Conservation (phyloP, 1,140 invertebrate species). For the Drosophila lini region DNA sequence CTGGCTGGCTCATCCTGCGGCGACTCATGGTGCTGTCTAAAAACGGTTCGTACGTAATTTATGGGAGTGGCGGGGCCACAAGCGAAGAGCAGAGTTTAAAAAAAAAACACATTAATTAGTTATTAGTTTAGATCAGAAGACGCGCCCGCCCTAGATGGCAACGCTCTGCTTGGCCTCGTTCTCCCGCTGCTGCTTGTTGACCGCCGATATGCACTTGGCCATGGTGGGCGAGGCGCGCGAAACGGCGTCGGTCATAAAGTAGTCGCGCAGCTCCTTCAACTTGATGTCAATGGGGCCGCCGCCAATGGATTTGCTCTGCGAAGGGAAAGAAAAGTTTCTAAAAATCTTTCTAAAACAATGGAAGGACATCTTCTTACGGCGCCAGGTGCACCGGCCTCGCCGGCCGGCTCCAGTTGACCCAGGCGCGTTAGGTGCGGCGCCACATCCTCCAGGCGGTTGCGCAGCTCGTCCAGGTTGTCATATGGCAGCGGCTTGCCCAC, state of each 20-base stretch:
- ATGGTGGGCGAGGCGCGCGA: conserved; percentile 98
- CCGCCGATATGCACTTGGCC: conserved; percentile 98
- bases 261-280: conserved; percentile 94
- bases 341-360: too few relatives aligned
- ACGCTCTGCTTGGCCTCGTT: conserved; percentile 65
- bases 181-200: conserved; percentile 86
- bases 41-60: conserved; percentile 18
- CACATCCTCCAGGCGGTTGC: conserved; percentile 92
- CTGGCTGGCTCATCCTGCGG: conserved; percentile 23
- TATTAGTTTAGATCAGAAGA: conserved; percentile 64
- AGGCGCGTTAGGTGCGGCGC: conserved; percentile 95
- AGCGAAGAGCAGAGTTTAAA: conserved; percentile 58
- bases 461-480: conserved; percentile 94
- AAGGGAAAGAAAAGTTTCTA: too few relatives aligned
- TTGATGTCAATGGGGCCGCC: conserved; percentile 89
- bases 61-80: conserved; percentile 20
- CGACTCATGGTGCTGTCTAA: conserved; percentile 19
- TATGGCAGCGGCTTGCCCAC: conserved; percentile 92
- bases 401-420: conserved; percentile 93
- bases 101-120: conserved; percentile 74
- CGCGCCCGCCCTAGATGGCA: conserved; percentile 48
- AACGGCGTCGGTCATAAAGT: conserved; percentile 99
- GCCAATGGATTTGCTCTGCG: conserved; percentile 85
- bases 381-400: conserved; percentile 90
- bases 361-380: conserved; percentile 85